phyloP scores from a whole-genome alignment of 2,113 vertebrate species.

The Eurypyga helias region DNA sequence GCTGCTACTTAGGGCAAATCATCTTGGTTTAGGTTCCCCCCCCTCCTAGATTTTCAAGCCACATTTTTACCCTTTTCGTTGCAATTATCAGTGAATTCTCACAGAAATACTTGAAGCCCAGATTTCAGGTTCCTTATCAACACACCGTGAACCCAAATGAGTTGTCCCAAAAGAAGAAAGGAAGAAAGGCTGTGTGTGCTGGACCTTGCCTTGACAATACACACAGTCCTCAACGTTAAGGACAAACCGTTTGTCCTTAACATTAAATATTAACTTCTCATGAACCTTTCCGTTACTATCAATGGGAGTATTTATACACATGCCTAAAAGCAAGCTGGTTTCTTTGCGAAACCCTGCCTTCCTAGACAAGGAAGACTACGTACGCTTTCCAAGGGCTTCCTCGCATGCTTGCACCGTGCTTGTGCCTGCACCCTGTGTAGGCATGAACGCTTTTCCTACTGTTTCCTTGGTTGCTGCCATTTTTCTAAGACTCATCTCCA shows the following conservation, averaged over 20 bases:
- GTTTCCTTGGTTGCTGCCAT: background rate
- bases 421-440: fast-evolving
- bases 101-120: background rate
- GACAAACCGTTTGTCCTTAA: background rate
- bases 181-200: fast-evolving
- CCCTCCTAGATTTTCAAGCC: background rate
- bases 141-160: background rate
- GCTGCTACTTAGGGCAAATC: background rate
- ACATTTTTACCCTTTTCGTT: background rate
- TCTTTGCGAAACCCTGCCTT: background rate
- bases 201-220: background rate
- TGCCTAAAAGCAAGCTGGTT: background rate
- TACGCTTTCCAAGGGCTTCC: background rate
- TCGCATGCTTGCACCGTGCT: no score
- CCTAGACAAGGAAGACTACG: background rate
- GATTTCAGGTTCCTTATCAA: background rate
- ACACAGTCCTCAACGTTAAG: background rate
- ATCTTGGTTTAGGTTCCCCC: background rate
- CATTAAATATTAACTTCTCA: background rate
- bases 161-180: background rate
- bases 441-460: fast-evolving
- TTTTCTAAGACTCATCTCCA: background rate
- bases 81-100: background rate
- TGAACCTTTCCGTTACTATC: background rate
- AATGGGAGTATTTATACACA: background rate